Evolutionary conservation across 2,888 invertebrate genomes (phyloP), one percentile per base, ranked within the genome.

Genomic region (Cephalotes varians): DNA sequence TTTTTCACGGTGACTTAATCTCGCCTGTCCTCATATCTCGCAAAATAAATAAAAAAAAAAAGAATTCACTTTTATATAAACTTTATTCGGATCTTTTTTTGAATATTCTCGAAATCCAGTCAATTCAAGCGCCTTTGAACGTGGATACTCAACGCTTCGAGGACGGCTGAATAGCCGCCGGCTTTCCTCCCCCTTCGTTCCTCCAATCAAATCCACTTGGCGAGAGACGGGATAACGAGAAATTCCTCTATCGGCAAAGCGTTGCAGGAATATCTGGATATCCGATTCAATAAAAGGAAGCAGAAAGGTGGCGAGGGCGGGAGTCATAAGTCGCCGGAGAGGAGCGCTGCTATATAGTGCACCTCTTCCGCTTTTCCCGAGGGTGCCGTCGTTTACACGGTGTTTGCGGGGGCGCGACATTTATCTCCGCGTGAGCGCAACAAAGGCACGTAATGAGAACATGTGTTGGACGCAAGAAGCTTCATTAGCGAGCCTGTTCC

Each of bases 381-480:
- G 74, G 71, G 79, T 81, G 67, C 74, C 34, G 64, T 90, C 89
- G 85, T 87, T 85, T 83, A 76, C 90, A 86, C 83, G 73, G 87
- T 86, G 81, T 86, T 89, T 85, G 82, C 79, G 64, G 81, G 86
- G 90, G 86, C 84, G 81, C 85, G 82, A 82, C 85, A 89, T 88
- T 89, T 89, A 90, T 87, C 90, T 86, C 86, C 84, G 84, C 87
- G 86, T 85, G 83, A 49, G 85, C 81, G 90, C 88, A 91, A 92
- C 93, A 94, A 94, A 94, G 91, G 92, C 91, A 90, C 91, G 92
- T 93, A 93, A 92, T 91, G 93, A 93, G 92, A 92, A 93, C 93
- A 93, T 93, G 93, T 92, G 92, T 91, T 86, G 88, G 89, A 90
- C 86, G 87, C 84, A 88, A 87, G 89, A 86, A 87, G 90, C 90